Base-by-base conservation (phyloP, 2,797 vertebrate genomes). In the Champsocephalus esox region DNA sequence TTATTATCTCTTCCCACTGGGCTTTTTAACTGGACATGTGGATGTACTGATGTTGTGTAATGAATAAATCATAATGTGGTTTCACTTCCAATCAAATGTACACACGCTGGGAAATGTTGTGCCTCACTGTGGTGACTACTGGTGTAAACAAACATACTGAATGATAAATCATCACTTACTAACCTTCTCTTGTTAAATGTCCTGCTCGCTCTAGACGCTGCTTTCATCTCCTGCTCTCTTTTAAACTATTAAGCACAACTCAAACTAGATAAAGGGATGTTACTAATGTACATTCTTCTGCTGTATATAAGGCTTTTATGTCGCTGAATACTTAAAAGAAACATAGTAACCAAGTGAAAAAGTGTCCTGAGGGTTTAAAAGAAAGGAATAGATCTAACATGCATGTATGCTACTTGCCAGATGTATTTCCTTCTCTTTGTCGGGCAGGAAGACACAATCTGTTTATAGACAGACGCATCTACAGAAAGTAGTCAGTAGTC, bases 231-330 rank as follows among this genome's bases (percentile, higher is more conserved):
- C 64, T 81, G 12, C 17, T 79, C 63, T 72, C 59, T 12, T 52
- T 84, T 44, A 73, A 54, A 66, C 52, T 56, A 41, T 50, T 49
- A 72, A 34, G 34, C 64, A 73, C 52, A 77, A 59, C 34, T 28
- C 52, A 24, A 66, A 66, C 80, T 32, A 54, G 64, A 77, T 71
- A 73, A 61, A 55, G 24, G 51, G 45, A 65, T 74, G 70, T 69
- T 67, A 66, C 50, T 66, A 63, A 80, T 70, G 79, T 43, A 65
- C 71, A 79, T 65, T 28, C 58, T 21, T 64, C 73, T 69, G 84
- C 89, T 91, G 88, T 91, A 93, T 83, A 92, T 89, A 89, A 71
- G 46, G 81, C 89, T 88, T 82, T 75, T 41, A 69, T 80, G 61
- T 86, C 66, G 1, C 44, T 3, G 19, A 77, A 74, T 73, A 51